A percentile compares a stretch with the other conserved stretches of the same genome.
Evolutionary conservation across 2,888 invertebrate genomes (phyloP).

Genomic region (Agrilus mali): DNA sequence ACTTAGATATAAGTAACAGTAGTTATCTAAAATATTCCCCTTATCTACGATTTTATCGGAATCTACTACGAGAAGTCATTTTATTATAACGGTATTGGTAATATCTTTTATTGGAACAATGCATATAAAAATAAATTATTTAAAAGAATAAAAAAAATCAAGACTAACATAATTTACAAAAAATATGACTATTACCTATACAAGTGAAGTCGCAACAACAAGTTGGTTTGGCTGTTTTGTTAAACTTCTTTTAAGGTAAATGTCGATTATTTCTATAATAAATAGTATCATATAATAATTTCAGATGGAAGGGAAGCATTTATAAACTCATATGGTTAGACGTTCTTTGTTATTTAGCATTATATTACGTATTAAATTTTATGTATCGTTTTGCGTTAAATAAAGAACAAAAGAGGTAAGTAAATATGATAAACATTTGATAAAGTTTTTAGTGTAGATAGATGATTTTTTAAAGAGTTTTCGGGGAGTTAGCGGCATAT

Average conservation of each 20-base stretch:
- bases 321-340: conserved; percentile 87
- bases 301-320: conserved; percentile 82
- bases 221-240: conserved; percentile 73
- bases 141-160: too few relatives aligned
- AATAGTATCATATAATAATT: conserved; percentile 24
- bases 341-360: conserved; percentile 56
- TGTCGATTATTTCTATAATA: too few relatives aligned
- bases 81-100: too few relatives aligned
- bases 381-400: conserved; percentile 58
- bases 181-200: conserved; percentile 71
- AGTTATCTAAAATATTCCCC: too few relatives aligned
- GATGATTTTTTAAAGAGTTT: conserved; percentile 40
- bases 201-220: conserved; percentile 72
- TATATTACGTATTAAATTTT: conserved; percentile 64
- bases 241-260: conserved; percentile 60
- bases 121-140: too few relatives aligned
- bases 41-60: too few relatives aligned
- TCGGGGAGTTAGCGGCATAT: conserved; percentile 69
- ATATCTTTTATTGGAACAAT: too few relatives aligned
- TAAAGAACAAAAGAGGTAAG: conserved; percentile 52
- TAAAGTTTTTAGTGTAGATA: not conserved
- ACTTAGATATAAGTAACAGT: too few relatives aligned
- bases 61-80: too few relatives aligned
- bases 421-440: conserved; percentile 8
- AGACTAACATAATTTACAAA: too few relatives aligned